Conservation (phyloP, 2,888 invertebrate genomes). For the Helicoverpa assulta region DNA sequence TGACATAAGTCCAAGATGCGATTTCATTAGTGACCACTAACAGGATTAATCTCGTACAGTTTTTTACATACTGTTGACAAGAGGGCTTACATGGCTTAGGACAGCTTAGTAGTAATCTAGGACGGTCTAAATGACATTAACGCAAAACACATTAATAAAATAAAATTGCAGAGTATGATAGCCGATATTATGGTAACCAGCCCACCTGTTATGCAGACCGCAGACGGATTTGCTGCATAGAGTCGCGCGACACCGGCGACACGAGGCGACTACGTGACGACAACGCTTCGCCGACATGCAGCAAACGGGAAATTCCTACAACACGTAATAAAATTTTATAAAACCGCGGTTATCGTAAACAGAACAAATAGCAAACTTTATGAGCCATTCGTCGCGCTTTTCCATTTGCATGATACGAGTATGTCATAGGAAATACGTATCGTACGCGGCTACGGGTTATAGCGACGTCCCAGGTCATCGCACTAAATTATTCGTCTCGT, state of each 20-base stretch:
- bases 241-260: constrained; percentile 40
- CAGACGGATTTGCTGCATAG: constrained; percentile 49
- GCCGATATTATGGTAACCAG: constrained; percentile 35
- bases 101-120: constrained; percentile 42
- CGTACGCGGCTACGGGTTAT: constrained; percentile 67
- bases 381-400: constrained; percentile 85
- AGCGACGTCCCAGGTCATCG: constrained; percentile 69
- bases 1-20: constrained; percentile 25
- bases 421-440: constrained; percentile 74
- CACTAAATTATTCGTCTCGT: constrained; percentile 69
- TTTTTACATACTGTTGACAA: constrained; percentile 35
- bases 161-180: constrained; percentile 43
- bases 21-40: constrained; percentile 47
- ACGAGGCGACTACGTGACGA: constrained; percentile 61
- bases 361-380: constrained; percentile 87
- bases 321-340: constrained; percentile 84
- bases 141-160: constrained; percentile 19
- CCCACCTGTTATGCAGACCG: constrained; percentile 59
- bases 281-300: constrained; percentile 54
- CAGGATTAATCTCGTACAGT: constrained; percentile 38
- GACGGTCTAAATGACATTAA: constrained; percentile 15
- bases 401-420: constrained; percentile 86
- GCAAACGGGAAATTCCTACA: constrained; percentile 74
- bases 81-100: constrained; percentile 34
- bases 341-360: constrained; percentile 88